Evolutionary conservation across 2,113 vertebrate genomes (phyloP).

Genomic region (Osmerus eperlanus): DNA sequence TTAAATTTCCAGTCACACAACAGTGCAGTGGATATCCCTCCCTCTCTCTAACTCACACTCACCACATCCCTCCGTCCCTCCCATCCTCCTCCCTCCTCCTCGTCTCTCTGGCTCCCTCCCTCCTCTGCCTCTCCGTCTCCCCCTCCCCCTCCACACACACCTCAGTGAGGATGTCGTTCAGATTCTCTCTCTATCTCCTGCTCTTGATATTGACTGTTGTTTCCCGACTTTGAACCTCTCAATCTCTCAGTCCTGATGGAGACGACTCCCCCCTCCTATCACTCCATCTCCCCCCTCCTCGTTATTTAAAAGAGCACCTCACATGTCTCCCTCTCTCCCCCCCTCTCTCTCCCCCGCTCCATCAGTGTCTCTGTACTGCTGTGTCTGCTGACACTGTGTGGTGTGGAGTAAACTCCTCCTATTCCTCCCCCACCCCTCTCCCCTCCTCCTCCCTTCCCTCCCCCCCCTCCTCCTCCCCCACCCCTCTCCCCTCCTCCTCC

Average conservation of each 20-base stretch:
- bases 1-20: slow-evolving; percentile 69
- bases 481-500: not conserved
- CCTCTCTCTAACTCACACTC: slow-evolving; percentile 62
- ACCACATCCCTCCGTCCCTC: slow-evolving; percentile 13
- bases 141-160: slow-evolving; percentile 26
- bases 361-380: slow-evolving; percentile 55
- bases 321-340: slow-evolving; percentile 30
- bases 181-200: slow-evolving; percentile 44
- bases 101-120: no score
- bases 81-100: slow-evolving; percentile 10
- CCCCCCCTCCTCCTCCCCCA: slow-evolving; percentile 10
- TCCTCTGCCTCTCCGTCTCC: slow-evolving; percentile 2
- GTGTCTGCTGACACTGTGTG: slow-evolving; percentile 61
- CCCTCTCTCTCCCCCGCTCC: slow-evolving; percentile 10
- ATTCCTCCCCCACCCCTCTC: no score
- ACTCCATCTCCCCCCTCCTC: slow-evolving; percentile 23
- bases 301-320: slow-evolving; percentile 54
- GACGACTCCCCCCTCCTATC: slow-evolving; percentile 57
- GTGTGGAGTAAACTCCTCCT: slow-evolving; percentile 45
- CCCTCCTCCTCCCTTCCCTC: not conserved
- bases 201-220: slow-evolving; percentile 54
- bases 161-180: slow-evolving; percentile 58
- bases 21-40: slow-evolving; percentile 83
- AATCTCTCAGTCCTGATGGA: slow-evolving; percentile 48
- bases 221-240: slow-evolving; percentile 51